Conservation (phyloP, 2,888 invertebrate genomes). For the Agriopis aurantiaria region DNA sequence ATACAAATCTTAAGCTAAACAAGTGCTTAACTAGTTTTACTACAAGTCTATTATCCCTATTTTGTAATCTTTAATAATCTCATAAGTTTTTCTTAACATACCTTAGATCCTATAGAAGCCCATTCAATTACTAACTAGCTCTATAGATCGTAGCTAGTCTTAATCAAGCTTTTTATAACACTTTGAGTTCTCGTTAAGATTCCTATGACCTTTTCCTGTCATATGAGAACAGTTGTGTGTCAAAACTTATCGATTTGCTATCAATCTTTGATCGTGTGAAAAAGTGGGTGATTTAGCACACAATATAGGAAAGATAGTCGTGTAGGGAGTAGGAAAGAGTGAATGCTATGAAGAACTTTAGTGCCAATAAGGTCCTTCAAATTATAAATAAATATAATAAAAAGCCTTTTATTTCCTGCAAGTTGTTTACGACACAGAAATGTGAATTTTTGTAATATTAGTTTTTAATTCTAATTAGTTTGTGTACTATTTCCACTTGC, state of each 20-base stretch:
- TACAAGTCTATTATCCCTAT: slow-evolving; percentile 18
- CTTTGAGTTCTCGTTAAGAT: slow-evolving; percentile 37
- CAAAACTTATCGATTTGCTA: slow-evolving; percentile 40
- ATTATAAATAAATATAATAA: too few relatives aligned
- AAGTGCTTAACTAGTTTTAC: background rate
- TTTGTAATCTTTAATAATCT: slow-evolving; percentile 25
- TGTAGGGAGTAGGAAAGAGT: background rate
- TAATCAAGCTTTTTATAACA: slow-evolving; percentile 32
- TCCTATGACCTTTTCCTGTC: slow-evolving; percentile 43
- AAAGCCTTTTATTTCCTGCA: too few relatives aligned
- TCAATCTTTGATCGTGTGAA: slow-evolving; percentile 39
- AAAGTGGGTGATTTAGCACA: slow-evolving; percentile 37
- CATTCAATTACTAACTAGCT: slow-evolving; percentile 23
- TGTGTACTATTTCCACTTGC: too few relatives aligned
- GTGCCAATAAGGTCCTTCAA: too few relatives aligned
- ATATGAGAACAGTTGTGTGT: slow-evolving; percentile 37
- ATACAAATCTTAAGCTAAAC: slow-evolving; percentile 4
- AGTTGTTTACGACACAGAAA: too few relatives aligned
- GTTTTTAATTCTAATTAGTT: too few relatives aligned
- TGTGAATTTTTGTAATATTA: too few relatives aligned
- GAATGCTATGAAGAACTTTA: background rate
- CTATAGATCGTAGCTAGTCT: slow-evolving; percentile 5
- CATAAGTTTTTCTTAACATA: slow-evolving; percentile 20
- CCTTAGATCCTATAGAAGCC: slow-evolving; percentile 1
- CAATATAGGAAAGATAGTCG: slow-evolving; percentile 27